Percentiles rank a stretch among this genome's conserved stretches.
Evolutionary conservation across 2,888 invertebrate genomes (phyloP).

Genomic region (Chrysotoxum bicinctum): DNA sequence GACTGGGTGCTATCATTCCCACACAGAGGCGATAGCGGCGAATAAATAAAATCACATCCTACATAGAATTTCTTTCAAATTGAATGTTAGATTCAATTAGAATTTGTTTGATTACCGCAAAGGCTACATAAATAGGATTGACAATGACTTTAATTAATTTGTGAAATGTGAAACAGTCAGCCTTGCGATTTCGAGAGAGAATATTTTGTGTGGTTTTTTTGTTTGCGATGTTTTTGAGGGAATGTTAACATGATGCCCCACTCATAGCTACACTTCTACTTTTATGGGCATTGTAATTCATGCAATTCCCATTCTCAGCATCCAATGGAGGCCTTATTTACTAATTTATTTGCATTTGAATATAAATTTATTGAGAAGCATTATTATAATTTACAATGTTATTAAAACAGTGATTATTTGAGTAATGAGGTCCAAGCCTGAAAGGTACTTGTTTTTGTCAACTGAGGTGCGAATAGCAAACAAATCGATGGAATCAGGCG

Average conservation of each 20-base stretch:
- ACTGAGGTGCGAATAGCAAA: constrained; percentile 50
- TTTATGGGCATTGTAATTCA: constrained; percentile 31
- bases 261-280: neutral
- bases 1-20: constrained; percentile 10
- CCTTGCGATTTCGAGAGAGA: neutral
- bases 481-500: constrained; percentile 38
- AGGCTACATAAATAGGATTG: neutral
- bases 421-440: constrained; percentile 2
- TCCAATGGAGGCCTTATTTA: constrained; percentile 23
- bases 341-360: constrained; percentile 23
- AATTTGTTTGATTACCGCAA: constrained; percentile 13
- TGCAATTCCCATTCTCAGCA: neutral
- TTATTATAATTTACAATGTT: neutral
- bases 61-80: constrained; percentile 16
- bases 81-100: constrained; percentile 11
- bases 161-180: neutral
- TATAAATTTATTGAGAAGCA: neutral
- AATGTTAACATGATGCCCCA: neutral
- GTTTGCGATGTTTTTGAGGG: neutral
- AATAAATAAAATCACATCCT: constrained; percentile 53
- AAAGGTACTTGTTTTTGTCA: constrained; percentile 47
- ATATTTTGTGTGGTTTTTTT: neutral
- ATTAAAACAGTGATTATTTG: constrained; percentile 13
- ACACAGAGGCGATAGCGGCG: constrained; percentile 36
- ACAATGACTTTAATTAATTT: constrained; percentile 5